Percentiles rank a stretch among this genome's conserved stretches.
Conservation (phyloP, 2,113 vertebrate species). For the Hiodon alosoides region DNA sequence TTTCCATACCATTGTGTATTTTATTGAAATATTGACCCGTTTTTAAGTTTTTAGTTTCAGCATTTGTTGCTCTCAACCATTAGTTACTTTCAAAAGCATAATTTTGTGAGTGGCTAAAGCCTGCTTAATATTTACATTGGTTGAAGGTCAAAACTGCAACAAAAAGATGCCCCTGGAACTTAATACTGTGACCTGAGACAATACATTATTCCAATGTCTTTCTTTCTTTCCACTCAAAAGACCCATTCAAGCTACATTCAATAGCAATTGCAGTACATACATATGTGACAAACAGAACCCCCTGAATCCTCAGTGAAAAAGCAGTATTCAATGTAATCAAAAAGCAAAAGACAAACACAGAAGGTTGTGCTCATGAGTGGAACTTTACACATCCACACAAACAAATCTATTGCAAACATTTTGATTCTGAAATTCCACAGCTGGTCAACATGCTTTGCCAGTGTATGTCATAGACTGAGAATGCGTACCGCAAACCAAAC, state of each 20-base stretch:
- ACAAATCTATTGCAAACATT: conserved; percentile 9
- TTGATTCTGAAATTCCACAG: conserved; percentile 33
- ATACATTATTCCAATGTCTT: not conserved
- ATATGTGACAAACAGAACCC: conserved; percentile 10
- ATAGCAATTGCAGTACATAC: no score
- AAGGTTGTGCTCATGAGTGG: not conserved
- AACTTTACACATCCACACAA: not conserved
- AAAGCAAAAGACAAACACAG: not conserved
- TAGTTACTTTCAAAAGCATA: no score
- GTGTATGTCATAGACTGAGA: conserved; percentile 29
- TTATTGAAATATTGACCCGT: no score
- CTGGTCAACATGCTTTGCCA: conserved; percentile 38
- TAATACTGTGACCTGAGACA: no score
- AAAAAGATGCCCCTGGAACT: no score
- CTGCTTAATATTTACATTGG: no score
- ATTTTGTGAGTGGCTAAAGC: no score
- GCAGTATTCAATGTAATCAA: conserved; percentile 25
- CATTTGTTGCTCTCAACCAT: no score
- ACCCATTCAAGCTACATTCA: no score
- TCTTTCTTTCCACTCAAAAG: conserved; percentile 31
- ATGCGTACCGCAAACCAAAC: conserved; percentile 12
- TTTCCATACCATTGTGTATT: no score
- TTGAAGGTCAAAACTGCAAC: no score
- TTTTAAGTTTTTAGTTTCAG: no score
- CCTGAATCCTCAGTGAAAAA: conserved; percentile 34